These are phyloP conservation scores for Nezara viridula DNA, from an alignment of 2,888 invertebrate species.

Conservation along the genomic window DNA sequence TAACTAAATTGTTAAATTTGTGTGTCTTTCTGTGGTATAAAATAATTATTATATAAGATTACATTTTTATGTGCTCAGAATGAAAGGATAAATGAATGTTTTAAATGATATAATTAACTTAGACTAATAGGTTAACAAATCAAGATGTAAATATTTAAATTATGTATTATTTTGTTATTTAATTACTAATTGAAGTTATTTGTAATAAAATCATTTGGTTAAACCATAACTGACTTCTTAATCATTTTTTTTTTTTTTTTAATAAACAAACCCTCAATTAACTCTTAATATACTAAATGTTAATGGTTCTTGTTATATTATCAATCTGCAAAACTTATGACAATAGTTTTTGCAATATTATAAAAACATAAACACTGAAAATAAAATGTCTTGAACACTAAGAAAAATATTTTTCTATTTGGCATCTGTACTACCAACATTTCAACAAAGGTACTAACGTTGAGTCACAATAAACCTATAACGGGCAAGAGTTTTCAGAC, in stretches of 20 bases:
- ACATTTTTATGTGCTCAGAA: neutral
- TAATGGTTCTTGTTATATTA: too few relatives aligned
- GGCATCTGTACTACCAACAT: too few relatives aligned
- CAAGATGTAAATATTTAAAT: slow-evolving; percentile 40
- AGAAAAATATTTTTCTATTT: too few relatives aligned
- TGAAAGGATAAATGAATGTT: slow-evolving; percentile 2
- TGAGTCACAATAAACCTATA: too few relatives aligned
- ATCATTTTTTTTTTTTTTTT: neutral
- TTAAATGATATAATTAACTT: slow-evolving; percentile 48
- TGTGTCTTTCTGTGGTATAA: slow-evolving; percentile 32
- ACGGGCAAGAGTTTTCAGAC: too few relatives aligned
- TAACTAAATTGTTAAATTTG: slow-evolving; percentile 46
- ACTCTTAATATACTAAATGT: neutral
- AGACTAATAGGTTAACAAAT: slow-evolving; percentile 45
- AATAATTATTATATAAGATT: slow-evolving; percentile 12
- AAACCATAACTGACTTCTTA: neutral
- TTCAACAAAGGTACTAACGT: too few relatives aligned
- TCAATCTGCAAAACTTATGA: too few relatives aligned
- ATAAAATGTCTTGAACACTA: too few relatives aligned
- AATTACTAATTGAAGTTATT: slow-evolving; percentile 47
- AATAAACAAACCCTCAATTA: neutral
- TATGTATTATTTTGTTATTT: slow-evolving; percentile 45
- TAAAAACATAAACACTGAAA: too few relatives aligned
- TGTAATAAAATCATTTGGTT: slow-evolving; percentile 36
- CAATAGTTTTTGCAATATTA: too few relatives aligned